Percentiles rank a stretch among this genome's conserved stretches.
phyloP scores from a whole-genome alignment of 2,113 vertebrate genomes.

The Coracopsis vasa region DNA sequence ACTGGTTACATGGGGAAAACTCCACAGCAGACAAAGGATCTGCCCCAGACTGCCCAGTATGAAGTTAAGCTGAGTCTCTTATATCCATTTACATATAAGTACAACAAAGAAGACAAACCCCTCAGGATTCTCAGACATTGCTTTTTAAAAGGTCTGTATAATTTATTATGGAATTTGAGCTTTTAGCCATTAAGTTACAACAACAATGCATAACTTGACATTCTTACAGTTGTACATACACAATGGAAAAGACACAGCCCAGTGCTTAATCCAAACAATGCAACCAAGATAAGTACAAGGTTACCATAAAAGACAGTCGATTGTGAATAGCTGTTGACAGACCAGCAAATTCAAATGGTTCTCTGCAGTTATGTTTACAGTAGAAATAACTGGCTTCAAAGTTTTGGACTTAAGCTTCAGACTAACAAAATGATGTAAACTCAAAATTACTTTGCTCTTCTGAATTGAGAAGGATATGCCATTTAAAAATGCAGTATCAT shows the following conservation, averaged over 20 bases:
- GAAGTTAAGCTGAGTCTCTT: not conserved
- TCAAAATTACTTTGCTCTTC: not conserved
- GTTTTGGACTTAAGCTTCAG: constrained; percentile 38
- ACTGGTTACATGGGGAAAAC: accelerated
- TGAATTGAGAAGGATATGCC: not conserved
- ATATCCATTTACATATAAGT: accelerated
- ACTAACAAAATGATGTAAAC: not conserved
- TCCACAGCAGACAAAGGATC: not conserved
- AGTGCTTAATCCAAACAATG: constrained; percentile 40
- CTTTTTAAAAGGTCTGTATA: constrained; percentile 22
- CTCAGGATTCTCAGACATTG: not conserved
- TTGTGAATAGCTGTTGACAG: not conserved
- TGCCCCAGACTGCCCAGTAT: not conserved
- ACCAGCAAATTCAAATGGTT: not conserved
- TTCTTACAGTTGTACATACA: constrained; percentile 44
- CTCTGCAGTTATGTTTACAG: not conserved
- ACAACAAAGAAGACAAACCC: not conserved
- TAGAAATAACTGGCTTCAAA: not conserved
- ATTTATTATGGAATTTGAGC: constrained; percentile 39
- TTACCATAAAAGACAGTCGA: not conserved
- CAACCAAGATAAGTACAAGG: not conserved
- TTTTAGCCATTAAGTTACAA: constrained; percentile 55
- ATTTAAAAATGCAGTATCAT: not conserved
- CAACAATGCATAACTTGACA: constrained; percentile 45
- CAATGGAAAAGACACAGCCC: constrained; percentile 31